Conservation (phyloP, 2,888 invertebrate species). For the Teleiodes luculella region DNA sequence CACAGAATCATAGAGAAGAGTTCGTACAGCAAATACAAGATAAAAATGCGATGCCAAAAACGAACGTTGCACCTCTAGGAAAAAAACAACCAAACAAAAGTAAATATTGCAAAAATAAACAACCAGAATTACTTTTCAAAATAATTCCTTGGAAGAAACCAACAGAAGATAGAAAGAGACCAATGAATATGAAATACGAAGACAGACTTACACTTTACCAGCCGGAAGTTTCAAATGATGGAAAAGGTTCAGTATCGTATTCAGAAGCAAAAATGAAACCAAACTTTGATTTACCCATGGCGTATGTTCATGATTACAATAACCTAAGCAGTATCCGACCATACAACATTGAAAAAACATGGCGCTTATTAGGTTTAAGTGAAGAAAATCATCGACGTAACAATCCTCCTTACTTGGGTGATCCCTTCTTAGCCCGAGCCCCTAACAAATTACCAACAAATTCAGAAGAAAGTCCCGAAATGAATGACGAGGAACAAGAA, state of each 20-base stretch:
- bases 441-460: slow-evolving; percentile 29
- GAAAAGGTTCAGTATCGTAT: background rate
- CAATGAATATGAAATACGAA: background rate
- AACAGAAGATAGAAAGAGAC: background rate
- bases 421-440: slow-evolving; percentile 25
- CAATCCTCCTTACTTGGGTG: slow-evolving; percentile 27
- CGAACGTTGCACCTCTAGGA: background rate
- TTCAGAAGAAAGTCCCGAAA: slow-evolving; percentile 27
- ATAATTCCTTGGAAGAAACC: background rate
- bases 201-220: background rate
- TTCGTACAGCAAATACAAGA: background rate
- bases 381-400: slow-evolving; percentile 30
- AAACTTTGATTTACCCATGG: background rate
- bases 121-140: background rate
- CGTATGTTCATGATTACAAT: background rate
- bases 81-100: background rate
- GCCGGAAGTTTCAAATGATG: background rate
- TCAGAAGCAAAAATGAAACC: background rate
- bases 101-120: background rate
- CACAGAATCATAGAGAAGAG: background rate
- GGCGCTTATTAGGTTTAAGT: slow-evolving; percentile 34
- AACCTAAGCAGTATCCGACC: background rate
- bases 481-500: slow-evolving; percentile 24
- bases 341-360: slow-evolving; percentile 34
- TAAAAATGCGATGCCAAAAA: background rate